A percentile compares a stretch with the other conserved stretches of the same genome.
Conservation (phyloP, 2,113 vertebrate species). For the Campylomormyrus tamandua region DNA sequence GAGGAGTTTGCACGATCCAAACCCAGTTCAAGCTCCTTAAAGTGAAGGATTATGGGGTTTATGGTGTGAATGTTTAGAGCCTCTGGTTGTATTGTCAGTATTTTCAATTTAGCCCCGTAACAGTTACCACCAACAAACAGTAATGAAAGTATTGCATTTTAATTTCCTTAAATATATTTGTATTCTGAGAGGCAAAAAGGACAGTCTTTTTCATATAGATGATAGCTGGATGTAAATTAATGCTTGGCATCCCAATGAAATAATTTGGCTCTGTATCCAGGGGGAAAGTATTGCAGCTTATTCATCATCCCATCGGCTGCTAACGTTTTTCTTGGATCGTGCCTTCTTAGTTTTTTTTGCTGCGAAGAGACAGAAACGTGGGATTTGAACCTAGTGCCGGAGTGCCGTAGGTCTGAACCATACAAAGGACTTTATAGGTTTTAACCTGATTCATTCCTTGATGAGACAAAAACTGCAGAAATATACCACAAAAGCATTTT, state of each 20-base stretch:
- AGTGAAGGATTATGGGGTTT: not conserved
- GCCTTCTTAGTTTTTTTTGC: not conserved
- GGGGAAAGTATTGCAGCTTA: not conserved
- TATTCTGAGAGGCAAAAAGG: not conserved
- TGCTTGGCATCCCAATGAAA: not conserved
- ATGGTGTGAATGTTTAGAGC: not conserved
- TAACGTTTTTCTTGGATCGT: not conserved
- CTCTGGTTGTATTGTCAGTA: not conserved
- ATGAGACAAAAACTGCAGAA: not conserved
- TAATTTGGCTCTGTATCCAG: not conserved
- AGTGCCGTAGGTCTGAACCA: not conserved
- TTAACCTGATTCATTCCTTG: not conserved
- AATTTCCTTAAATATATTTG: not conserved
- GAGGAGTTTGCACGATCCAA: not conserved
- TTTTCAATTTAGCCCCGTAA: not conserved
- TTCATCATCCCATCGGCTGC: not conserved
- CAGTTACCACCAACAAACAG: not conserved
- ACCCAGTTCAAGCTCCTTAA: not conserved
- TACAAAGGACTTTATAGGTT: not conserved
- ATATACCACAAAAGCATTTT: not conserved
- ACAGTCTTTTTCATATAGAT: not conserved
- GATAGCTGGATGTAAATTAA: not conserved
- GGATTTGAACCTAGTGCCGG: not conserved
- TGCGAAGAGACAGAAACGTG: not conserved
- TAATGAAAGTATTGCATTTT: not conserved